A percentile compares a stretch with the other conserved stretches of the same genome.
These are phyloP conservation scores for Crypturellus tataupa DNA, from an alignment of 2,797 vertebrate species.

Conservation along the genomic window DNA sequence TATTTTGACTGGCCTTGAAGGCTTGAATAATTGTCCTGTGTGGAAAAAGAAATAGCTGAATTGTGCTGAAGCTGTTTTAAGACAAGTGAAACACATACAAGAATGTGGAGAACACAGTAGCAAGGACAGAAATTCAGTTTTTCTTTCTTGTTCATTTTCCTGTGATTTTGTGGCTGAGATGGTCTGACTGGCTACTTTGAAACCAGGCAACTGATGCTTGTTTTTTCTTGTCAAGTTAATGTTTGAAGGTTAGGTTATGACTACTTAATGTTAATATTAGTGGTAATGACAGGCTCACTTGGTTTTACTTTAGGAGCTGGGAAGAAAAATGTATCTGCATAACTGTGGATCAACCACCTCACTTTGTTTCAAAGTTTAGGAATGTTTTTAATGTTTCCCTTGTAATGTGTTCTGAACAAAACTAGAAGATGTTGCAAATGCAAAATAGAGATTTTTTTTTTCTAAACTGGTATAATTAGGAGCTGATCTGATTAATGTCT, in stretches of 20 bases:
- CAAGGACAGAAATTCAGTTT: neutral
- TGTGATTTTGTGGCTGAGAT: neutral
- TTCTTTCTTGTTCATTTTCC: neutral
- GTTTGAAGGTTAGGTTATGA: neutral
- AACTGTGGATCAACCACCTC: neutral
- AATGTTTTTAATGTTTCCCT: neutral
- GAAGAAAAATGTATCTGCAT: neutral
- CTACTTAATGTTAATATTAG: neutral
- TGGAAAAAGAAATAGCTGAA: neutral
- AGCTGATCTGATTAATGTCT: slow-evolving; percentile 35
- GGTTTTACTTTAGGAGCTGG: neutral
- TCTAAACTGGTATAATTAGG: neutral
- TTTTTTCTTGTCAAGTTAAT: neutral
- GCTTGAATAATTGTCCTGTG: neutral
- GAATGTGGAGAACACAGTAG: neutral
- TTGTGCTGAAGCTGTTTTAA: neutral
- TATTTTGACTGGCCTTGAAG: neutral
- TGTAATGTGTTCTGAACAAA: neutral
- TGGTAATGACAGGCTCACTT: neutral
- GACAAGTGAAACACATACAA: neutral
- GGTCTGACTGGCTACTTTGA: neutral
- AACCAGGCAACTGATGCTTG: neutral
- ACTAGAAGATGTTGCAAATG: neutral
- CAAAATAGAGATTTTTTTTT: neutral
- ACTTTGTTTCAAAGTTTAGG: neutral